Conservation (phyloP, 2,888 invertebrate species). For the Mayetiola destructor region DNA sequence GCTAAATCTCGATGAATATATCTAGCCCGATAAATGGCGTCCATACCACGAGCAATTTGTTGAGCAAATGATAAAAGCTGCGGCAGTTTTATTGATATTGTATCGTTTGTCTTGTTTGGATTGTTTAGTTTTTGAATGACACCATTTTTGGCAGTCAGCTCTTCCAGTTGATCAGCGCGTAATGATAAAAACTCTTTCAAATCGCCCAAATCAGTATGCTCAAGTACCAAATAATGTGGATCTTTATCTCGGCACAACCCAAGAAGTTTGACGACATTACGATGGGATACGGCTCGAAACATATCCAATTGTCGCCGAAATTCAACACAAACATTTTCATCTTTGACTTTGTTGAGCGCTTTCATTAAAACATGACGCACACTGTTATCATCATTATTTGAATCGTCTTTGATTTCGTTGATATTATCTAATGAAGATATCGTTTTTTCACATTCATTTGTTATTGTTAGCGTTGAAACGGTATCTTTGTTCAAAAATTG, state of each 20-base stretch:
- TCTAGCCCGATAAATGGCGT: conserved; percentile 57
- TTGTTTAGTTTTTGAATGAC: conserved; percentile 20
- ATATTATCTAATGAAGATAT: conserved; percentile 35
- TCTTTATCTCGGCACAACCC: conserved; percentile 73
- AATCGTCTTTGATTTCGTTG: conserved; percentile 33
- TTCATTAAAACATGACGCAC: conserved; percentile 52
- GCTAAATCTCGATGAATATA: conserved; percentile 84
- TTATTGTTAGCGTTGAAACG: conserved; percentile 21
- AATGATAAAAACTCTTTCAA: conserved; percentile 76
- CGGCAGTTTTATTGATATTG: conserved; percentile 41
- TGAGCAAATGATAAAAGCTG: conserved; percentile 53
- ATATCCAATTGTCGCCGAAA: conserved; percentile 82
- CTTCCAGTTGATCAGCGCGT: conserved; percentile 25
- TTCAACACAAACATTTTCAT: conserved; percentile 62
- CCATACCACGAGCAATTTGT: conserved; percentile 71
- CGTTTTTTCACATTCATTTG: conserved; percentile 28
- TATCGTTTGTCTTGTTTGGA: conserved; percentile 19
- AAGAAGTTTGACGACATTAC: conserved; percentile 60
- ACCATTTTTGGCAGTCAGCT: not conserved
- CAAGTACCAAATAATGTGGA: conserved; percentile 76
- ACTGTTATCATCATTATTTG: conserved; percentile 21
- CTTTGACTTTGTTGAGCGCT: conserved; percentile 58
- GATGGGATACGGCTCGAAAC: conserved; percentile 63
- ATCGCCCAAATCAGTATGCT: conserved; percentile 93
- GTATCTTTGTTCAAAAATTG: conserved; percentile 15